Conservation (phyloP, 2,797 vertebrate species). For the Nyctalus aviator region DNA sequence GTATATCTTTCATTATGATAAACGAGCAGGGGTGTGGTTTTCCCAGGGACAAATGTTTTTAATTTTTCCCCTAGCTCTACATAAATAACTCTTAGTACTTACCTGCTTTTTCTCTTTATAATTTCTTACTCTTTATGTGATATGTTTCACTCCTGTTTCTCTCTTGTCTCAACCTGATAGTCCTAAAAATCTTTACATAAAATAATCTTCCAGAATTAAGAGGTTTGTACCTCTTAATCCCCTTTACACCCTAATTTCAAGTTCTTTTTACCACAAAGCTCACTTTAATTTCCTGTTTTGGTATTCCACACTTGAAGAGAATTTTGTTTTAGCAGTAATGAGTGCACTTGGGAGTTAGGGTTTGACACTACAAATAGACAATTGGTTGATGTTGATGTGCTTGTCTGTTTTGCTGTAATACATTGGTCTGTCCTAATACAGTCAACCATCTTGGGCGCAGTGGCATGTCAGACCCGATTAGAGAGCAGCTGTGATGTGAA, state of each 20-base stretch:
- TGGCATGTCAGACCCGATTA: neutral
- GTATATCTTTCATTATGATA: neutral
- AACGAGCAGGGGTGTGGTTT: neutral
- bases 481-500: neutral
- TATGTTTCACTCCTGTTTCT: conserved; percentile 83
- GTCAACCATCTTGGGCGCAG: too few species aligned
- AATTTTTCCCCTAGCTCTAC: neutral
- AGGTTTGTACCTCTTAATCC: too few species aligned
- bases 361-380: neutral
- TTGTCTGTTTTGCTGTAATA: neutral
- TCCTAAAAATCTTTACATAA: neutral
- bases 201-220: neutral
- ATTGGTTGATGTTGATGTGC: neutral
- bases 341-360: neutral
- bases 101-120: neutral
- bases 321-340: neutral
- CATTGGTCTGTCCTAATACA: neutral
- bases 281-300: neutral
- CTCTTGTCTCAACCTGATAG: neutral
- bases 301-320: neutral
- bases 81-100: neutral
- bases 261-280: neutral
- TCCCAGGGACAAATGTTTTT: neutral
- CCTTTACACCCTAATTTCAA: too few species aligned
- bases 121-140: neutral